Base-by-base conservation (phyloP, 30 jellyfish, hydroid and myxozoan genomes). In the Pseudorhiza aurosa region DNA sequence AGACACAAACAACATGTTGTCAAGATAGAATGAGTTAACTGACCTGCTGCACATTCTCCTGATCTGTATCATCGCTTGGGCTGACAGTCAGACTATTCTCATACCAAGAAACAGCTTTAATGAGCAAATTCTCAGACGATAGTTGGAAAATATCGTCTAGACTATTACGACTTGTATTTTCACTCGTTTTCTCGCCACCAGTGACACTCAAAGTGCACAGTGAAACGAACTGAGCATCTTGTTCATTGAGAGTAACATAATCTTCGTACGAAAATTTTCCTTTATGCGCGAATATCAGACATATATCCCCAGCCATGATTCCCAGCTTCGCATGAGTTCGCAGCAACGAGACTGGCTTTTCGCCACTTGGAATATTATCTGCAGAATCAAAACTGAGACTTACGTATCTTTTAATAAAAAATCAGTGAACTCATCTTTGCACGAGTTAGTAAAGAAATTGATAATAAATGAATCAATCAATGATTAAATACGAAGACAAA, bases 251-350 rank as follows among this genome's bases (percentile, higher is more conserved):
- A 8, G 94, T 29, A 29, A 28, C 6, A 44, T 56, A 90, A 17
- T 90, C 97, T 58, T 90, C 96, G 32, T 37, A 21, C 39, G 82
- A 45, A 1, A 55, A 39, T 1, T 37, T 49, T 46, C 76, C 55
- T 59, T 43, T 84, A 77, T 72, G 95, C 8, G 95, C 95, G 32
- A 71, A 32, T 21, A 56, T 43, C 32, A 84, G 69, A 21, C 78
- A 46, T 0, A 84, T 51, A 62, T 84, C 95, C 4, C 95, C 95
- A 26, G 47, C 39, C 75, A 72, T 57, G 88, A 84, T 84, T n/a
- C 59, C 51, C 12, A 84, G 24, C 33, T 84, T 72, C 21, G 88
- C 95, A 72, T 62, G 95, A 21, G 37, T 36, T 12, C 76, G 77
- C 49, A 40, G 50, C 11, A 63, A 27, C 15, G 70, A 14, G 59